These are phyloP conservation scores for Contarinia nasturtii DNA, from an alignment of 1,140 invertebrate genomes.

Conservation along the genomic window DNA sequence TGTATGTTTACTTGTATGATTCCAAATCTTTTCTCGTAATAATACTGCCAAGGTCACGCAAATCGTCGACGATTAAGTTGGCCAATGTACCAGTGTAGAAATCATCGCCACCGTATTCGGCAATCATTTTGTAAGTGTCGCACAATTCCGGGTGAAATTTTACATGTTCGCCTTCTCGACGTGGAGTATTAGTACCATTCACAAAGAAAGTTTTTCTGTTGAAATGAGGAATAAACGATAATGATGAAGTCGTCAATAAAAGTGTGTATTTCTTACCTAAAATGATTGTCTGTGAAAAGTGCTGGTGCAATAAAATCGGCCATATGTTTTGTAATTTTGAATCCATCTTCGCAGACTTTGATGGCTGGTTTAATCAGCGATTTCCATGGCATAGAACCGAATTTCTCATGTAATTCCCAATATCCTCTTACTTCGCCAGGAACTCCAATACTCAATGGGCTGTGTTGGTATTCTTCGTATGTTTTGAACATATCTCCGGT, in stretches of 20 bases:
- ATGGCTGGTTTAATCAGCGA: conserved; percentile 59
- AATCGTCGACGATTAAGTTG: conserved; percentile 45
- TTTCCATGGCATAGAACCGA: conserved; percentile 66
- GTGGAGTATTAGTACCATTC: too few species aligned
- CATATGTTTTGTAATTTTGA: too few species aligned
- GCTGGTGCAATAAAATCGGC: too few species aligned
- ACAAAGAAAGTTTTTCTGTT: too few species aligned
- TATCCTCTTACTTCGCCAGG: conserved; percentile 85
- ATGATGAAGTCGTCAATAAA: too few species aligned
- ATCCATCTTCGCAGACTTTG: conserved; percentile 50
- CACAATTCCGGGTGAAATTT: conserved; percentile 34
- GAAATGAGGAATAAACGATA: too few species aligned
- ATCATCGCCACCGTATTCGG: conserved; percentile 46
- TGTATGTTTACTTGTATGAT: conserved; percentile 36
- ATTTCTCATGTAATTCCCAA: conserved; percentile 60
- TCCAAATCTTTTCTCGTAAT: conserved; percentile 52
- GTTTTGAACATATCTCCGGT: conserved; percentile 31
- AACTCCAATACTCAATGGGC: conserved; percentile 56
- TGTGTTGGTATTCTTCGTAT: conserved; percentile 26
- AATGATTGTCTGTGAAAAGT: too few species aligned
- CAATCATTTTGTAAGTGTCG: conserved; percentile 46
- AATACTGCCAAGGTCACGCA: conserved; percentile 48
- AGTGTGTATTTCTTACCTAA: too few species aligned
- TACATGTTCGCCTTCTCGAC: too few species aligned
- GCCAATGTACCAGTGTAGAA: conserved; percentile 62